Base-by-base conservation (phyloP, 1,140 invertebrate genomes). In the Penaeus chinensis region DNA sequence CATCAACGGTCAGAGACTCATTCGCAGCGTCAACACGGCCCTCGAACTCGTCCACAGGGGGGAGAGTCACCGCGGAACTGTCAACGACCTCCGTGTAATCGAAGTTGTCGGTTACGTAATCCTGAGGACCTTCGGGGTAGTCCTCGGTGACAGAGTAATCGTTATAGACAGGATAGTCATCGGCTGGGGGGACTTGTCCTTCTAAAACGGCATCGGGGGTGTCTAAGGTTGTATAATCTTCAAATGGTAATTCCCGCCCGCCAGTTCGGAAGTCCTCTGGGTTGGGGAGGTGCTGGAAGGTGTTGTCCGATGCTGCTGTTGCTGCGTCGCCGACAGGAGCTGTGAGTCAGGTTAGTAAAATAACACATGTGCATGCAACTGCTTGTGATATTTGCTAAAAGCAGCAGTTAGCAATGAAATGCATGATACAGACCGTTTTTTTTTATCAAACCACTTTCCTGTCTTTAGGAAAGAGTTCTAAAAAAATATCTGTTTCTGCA, bases 271-370 rank as follows among this genome's bases (percentile, higher is more conserved):
- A 0, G 54, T 16, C 54, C 54, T 22, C 24, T 20, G 47, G 42
- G 19, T 37, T 61, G 47, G 42, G 82, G 54, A 76, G 82, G 2
- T 76, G 69, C 18, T 10, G 82, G 63, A 76, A 10, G 47, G 19
- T 19, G 47, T 27, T 84, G 82, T 13, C 54, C 10, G 32, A 60
- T 47, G 22, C 82, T 84, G 63, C 60, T 24, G 42, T 20, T 11
- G 37, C 32, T 27, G 32, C 42, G 66, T 61, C 69, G n/a, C 18
- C 82, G 37, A 47, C 82, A 47, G 47, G 66, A 76, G 82, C 82
- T 84, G 82, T 76, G 63, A 74, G 69, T 76, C 82, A 84, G 69
- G 82, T 84, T 84, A 84, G 63, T 84, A 60, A 69, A 13, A 54
- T 54, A 54, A 54, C 54, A 54, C 7, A 54, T 54, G 32, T 22